Evolutionary conservation across 2,113 vertebrate species (phyloP).

Genomic region (Channa argus): DNA sequence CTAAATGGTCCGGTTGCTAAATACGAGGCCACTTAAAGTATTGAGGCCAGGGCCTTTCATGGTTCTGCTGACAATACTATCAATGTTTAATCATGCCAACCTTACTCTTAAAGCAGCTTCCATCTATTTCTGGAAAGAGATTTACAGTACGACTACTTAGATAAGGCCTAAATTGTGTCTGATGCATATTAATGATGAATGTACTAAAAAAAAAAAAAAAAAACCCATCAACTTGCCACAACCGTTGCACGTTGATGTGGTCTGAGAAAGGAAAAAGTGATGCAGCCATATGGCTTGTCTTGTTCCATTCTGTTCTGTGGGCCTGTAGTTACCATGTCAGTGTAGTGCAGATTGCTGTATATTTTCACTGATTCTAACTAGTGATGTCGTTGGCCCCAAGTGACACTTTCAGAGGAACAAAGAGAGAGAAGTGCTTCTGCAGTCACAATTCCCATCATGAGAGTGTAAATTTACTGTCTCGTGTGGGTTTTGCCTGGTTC

Average conservation of each 20-base stretch:
- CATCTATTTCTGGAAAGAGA: neutral
- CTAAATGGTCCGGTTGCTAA: too few species aligned
- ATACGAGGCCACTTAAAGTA: too few species aligned
- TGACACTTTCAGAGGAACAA: conserved; percentile 9
- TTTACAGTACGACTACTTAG: neutral
- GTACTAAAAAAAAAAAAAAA: neutral
- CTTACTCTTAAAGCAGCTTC: neutral
- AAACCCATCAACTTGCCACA: neutral
- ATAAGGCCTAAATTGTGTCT: too few species aligned
- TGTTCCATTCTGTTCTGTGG: neutral
- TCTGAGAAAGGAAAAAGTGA: neutral
- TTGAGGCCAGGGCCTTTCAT: too few species aligned
- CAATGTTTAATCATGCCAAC: neutral
- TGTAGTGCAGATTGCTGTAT: neutral
- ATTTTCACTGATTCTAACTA: neutral
- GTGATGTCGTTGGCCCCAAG: neutral
- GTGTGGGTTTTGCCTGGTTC: conserved; percentile 5
- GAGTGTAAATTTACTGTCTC: neutral
- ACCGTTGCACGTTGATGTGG: neutral
- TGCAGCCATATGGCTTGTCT: neutral
- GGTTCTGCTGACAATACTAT: too few species aligned
- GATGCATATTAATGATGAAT: neutral
- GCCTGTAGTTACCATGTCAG: neutral
- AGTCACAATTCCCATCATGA: neutral
- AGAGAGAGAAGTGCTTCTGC: neutral